Evolutionary conservation across 2,888 invertebrate species (phyloP), one percentile per base, ranked within the genome.

Genomic region (Brachylomia viminalis): DNA sequence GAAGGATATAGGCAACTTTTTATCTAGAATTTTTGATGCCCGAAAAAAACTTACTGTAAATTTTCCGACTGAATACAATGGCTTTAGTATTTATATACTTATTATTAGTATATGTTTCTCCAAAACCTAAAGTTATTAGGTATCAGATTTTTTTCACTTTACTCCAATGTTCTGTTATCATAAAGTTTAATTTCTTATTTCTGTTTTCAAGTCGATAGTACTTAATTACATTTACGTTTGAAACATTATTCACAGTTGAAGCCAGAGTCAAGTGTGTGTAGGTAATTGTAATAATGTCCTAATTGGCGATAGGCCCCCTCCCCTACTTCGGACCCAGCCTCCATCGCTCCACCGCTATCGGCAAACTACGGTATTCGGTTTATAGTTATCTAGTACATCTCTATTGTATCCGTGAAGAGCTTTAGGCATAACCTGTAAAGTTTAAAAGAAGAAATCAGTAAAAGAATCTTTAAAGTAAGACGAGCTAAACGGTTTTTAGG

Each of bases 281-380:
- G 33, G 61, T 67, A 72, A 68, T 67, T 79, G 62, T 58, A 68
- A 80, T 72, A 54, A 67, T 59, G 67, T 61, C 45, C 73, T 84
- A 80, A 80, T 80, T 80, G 84, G 66, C 56, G 71, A 73, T 64
- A 47, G 45, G 42, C n/a, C 73, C 72, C 27, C 56, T n/a, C 83
- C 66, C 66, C 80, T 56, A 62, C 67, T 72, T 70, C 59, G 64
- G 62, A 56, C 33, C 10, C 59, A 56, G 59, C 72, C 47, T 67
- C 61, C 79, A 67, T 78, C 84, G 30, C 47, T 8, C 71, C 71
- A 45, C 62, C 47, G 54, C 62, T 64, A 47, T 72, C 62, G 58
- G 42, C 58, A 47, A 79, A 72, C 79, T 66, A 62, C 33, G 56
- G 23, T 33, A 47, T 56, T 56, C 33, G 33, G 45, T 62, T 45